A percentile compares a stretch with the other conserved stretches of the same genome.
Evolutionary conservation across 2,888 invertebrate species (phyloP).

Genomic region (Cremastobaeus sp.): DNA sequence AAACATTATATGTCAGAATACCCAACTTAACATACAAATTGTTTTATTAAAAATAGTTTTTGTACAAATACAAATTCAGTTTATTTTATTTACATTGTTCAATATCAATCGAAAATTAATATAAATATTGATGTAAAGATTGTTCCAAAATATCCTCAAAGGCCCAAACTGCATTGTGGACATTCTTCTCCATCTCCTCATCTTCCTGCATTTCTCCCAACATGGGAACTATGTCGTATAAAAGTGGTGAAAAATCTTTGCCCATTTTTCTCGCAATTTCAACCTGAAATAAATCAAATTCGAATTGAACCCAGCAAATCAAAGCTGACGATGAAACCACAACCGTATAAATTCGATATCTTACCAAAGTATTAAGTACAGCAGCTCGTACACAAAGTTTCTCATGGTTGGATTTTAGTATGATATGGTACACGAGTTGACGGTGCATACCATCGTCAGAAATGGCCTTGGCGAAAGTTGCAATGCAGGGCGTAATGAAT

Average conservation of each 20-base stretch:
- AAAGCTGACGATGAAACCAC: background rate
- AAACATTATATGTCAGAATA: no score
- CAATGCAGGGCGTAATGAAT: slow-evolving; percentile 87
- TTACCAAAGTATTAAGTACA: slow-evolving; percentile 71
- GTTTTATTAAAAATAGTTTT: background rate
- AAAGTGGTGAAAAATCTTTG: slow-evolving; percentile 90
- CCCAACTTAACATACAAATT: background rate
- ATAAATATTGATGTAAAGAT: slow-evolving; percentile 93
- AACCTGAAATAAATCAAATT: slow-evolving; percentile 74
- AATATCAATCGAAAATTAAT: no score
- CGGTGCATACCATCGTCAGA: slow-evolving; percentile 94
- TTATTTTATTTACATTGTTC: no score
- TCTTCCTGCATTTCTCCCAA: slow-evolving; percentile 94
- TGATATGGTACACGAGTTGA: slow-evolving; percentile 91
- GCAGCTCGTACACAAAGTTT: slow-evolving; percentile 83
- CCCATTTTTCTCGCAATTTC: slow-evolving; percentile 90
- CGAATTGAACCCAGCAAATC: background rate
- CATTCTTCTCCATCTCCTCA: slow-evolving; percentile 87
- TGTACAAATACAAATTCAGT: no score
- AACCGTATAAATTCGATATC: slow-evolving; percentile 33
- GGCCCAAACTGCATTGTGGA: slow-evolving; percentile 89
- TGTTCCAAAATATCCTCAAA: slow-evolving; percentile 93
- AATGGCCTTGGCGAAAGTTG: slow-evolving; percentile 89
- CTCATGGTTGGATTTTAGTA: slow-evolving; percentile 90
- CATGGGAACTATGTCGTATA: slow-evolving; percentile 96